Conservation (phyloP, 2,797 vertebrate species). For the Tarsius wallacei region DNA sequence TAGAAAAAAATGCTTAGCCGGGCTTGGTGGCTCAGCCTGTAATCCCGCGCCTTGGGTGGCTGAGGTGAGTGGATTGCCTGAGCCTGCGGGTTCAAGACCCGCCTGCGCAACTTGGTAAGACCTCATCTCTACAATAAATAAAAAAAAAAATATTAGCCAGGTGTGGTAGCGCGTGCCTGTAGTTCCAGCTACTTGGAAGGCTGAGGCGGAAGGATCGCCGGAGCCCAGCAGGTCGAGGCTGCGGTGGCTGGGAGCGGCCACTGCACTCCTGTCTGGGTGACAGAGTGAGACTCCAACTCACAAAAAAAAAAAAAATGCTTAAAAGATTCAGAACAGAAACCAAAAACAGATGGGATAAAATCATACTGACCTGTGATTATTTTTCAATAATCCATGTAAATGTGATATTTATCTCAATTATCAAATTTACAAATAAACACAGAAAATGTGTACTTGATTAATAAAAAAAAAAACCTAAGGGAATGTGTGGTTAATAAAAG, state of each 20-base stretch:
- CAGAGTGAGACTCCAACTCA: neutral
- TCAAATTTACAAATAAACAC: neutral
- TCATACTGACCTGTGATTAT: neutral
- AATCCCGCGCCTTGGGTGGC: neutral
- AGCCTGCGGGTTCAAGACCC: neutral
- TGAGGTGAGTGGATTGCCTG: neutral
- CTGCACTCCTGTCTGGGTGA: neutral
- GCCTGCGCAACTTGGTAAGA: neutral
- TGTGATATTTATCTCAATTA: neutral
- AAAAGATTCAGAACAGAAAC: neutral
- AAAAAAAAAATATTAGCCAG: neutral
- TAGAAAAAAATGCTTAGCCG: neutral
- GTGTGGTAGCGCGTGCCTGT: neutral
- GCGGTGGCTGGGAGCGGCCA: neutral
- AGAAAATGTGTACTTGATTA: neutral
- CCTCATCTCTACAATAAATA: neutral
- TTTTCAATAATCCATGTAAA: neutral
- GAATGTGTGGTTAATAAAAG: neutral
- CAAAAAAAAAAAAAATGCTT: neutral
- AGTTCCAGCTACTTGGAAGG: neutral
- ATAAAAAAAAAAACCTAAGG: neutral
- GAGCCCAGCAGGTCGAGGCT: neutral
- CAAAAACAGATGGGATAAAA: neutral
- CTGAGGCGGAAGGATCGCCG: neutral
- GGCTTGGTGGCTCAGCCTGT: too few relatives aligned